Evolutionary conservation across 2,888 invertebrate genomes (phyloP).

Genomic region (Oxytorus armatus): DNA sequence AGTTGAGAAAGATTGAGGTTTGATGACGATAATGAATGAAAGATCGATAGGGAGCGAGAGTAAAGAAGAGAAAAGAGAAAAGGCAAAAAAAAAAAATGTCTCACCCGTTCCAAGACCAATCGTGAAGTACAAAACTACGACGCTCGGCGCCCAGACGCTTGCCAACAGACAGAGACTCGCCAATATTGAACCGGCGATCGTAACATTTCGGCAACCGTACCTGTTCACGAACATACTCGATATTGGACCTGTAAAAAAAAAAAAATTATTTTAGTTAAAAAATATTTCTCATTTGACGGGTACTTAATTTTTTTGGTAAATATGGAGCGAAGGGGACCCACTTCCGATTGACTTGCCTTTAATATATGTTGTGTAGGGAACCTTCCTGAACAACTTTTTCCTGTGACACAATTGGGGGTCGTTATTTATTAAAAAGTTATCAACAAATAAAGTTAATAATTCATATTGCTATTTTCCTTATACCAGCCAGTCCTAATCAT

Average conservation of each 20-base stretch:
- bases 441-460: too few species aligned
- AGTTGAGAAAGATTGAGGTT: constrained; percentile 57
- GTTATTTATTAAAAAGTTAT: too few species aligned
- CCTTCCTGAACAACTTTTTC: too few species aligned
- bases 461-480: too few species aligned
- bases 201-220: constrained; percentile 96
- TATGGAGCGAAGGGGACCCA: too few species aligned
- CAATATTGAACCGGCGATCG: constrained; percentile 94
- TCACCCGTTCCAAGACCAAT: constrained; percentile 95
- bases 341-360: too few species aligned
- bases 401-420: too few species aligned
- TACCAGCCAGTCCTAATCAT: too few species aligned
- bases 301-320: too few species aligned
- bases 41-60: constrained; percentile 8
- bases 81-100: constrained; percentile 43
- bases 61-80: constrained; percentile 13
- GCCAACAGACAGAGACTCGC: constrained; percentile 91
- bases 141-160: constrained; percentile 93
- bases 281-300: background rate
- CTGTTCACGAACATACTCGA: constrained; percentile 97
- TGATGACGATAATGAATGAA: constrained; percentile 14
- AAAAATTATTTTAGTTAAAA: background rate
- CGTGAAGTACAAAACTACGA: constrained; percentile 94
- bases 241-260: constrained; percentile 91
- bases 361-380: too few species aligned